A percentile compares a stretch with the other conserved stretches of the same genome.
Evolutionary conservation across 1,140 invertebrate species (phyloP).

Genomic region (Probaryconus sp.): DNA sequence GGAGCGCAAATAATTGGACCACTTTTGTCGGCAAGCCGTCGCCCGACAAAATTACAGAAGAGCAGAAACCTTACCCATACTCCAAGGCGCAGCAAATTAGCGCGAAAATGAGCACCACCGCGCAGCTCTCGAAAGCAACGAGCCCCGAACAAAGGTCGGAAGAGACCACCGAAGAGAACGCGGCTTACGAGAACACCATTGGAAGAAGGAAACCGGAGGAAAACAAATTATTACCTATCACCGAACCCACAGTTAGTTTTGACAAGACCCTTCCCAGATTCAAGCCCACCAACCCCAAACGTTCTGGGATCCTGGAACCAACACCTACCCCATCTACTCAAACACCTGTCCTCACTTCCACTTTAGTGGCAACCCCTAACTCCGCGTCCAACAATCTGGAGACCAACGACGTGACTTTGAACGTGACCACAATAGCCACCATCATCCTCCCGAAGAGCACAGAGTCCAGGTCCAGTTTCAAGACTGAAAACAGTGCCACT

Average conservation of each 20-base stretch:
- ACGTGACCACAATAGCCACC: constrained; percentile 44
- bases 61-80: constrained; percentile 60
- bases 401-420: constrained; percentile 36
- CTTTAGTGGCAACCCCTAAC: background rate
- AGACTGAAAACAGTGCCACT: constrained; percentile 11
- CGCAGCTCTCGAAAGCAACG: too few relatives aligned
- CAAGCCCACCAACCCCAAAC: constrained; percentile 57
- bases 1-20: constrained; percentile 13
- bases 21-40: background rate
- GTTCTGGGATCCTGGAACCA: constrained; percentile 52
- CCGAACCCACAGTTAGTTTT: constrained; percentile 65
- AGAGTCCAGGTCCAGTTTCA: constrained; percentile 4
- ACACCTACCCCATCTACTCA: constrained; percentile 12
- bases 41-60: constrained; percentile 20
- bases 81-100: constrained; percentile 39
- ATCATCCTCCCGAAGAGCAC: constrained; percentile 23
- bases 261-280: constrained; percentile 69
- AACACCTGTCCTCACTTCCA: background rate
- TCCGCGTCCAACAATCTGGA: constrained; percentile 19
- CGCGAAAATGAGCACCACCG: background rate
- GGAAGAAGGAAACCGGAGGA: constrained; percentile 51
- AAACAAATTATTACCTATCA: constrained; percentile 60
- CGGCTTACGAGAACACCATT: constrained; percentile 70
- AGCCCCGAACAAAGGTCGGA: background rate
- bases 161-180: constrained; percentile 56